These are phyloP conservation scores for Coccyzus lansbergi DNA, from an alignment of 2,797 vertebrate genomes.

Conservation along the genomic window DNA sequence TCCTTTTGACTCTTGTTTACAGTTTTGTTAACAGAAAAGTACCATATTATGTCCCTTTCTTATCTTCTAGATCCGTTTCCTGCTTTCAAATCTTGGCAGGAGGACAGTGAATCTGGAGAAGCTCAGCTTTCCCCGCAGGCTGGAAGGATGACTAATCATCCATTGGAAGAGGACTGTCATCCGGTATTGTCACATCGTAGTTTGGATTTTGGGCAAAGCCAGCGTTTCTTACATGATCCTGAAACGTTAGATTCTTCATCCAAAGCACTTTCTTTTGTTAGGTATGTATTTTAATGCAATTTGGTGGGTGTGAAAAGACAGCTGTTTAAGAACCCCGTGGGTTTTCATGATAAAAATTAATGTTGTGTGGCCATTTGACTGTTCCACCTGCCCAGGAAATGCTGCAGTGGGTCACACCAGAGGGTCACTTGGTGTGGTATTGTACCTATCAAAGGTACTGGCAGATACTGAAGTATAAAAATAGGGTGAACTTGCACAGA, in stretches of 20 bases:
- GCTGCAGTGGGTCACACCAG: not conserved
- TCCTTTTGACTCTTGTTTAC: not conserved
- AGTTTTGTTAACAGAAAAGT: conserved; percentile 31
- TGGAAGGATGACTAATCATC: conserved; percentile 91
- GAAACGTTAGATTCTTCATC: conserved; percentile 86
- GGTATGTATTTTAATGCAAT: conserved; percentile 72
- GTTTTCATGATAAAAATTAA: not conserved
- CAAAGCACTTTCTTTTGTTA: conserved; percentile 88
- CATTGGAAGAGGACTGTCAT: conserved; percentile 87
- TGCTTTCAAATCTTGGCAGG: conserved; percentile 95
- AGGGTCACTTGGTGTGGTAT: not conserved
- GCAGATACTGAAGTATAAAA: conserved; percentile 28
- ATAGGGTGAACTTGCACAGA: not conserved
- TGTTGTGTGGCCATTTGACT: not conserved
- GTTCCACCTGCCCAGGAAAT: not conserved
- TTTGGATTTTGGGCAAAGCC: conserved; percentile 93
- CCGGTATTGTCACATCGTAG: conserved; percentile 89
- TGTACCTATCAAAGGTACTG: not conserved
- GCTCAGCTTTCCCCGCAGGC: conserved; percentile 95
- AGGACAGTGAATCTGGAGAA: conserved; percentile 92
- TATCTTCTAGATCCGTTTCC: conserved; percentile 89
- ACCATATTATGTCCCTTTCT: conserved; percentile 62
- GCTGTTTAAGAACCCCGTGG: rapidly evolving
- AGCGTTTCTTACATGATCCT: conserved; percentile 91
- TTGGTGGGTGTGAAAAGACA: not conserved